phyloP scores from a whole-genome alignment of 2,113 vertebrate genomes.

The Meleagris gallopavo region DNA sequence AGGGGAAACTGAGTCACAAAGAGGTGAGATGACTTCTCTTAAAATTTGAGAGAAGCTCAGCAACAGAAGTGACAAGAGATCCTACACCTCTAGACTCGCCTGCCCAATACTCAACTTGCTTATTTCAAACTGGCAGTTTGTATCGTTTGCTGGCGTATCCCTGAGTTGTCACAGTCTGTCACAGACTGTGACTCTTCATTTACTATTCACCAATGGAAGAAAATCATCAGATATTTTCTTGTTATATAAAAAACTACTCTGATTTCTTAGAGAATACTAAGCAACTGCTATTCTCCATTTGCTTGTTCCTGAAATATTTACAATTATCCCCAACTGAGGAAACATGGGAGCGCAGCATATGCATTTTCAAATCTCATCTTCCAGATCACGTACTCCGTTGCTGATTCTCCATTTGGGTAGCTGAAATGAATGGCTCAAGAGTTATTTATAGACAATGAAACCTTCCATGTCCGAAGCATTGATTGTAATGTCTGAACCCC shows the following conservation, averaged over 20 bases:
- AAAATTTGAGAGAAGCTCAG: not conserved
- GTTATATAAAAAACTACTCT: not conserved
- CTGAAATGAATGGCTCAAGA: not conserved
- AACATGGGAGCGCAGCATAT: not conserved
- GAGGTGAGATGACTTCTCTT: not conserved
- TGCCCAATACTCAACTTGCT: not conserved
- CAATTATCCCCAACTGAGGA: not conserved
- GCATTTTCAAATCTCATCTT: not conserved
- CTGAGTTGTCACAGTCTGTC: not conserved
- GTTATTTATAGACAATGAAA: not conserved
- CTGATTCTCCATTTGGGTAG: not conserved
- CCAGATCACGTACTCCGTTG: not conserved
- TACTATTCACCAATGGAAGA: not conserved
- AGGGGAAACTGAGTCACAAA: not conserved
- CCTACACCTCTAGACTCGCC: not conserved
- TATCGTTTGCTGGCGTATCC: not conserved
- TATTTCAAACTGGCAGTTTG: not conserved
- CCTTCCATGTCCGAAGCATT: conserved; percentile 28
- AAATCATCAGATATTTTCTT: not conserved
- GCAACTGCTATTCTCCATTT: not conserved
- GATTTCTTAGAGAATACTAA: not conserved
- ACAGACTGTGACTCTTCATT: not conserved
- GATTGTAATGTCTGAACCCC: conserved; percentile 25
- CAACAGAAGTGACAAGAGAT: not conserved
- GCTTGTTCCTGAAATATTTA: not conserved